A percentile compares a stretch with the other conserved stretches of the same genome.
Conservation (phyloP, 2,113 vertebrate genomes). For the Hepsetus odoe region DNA sequence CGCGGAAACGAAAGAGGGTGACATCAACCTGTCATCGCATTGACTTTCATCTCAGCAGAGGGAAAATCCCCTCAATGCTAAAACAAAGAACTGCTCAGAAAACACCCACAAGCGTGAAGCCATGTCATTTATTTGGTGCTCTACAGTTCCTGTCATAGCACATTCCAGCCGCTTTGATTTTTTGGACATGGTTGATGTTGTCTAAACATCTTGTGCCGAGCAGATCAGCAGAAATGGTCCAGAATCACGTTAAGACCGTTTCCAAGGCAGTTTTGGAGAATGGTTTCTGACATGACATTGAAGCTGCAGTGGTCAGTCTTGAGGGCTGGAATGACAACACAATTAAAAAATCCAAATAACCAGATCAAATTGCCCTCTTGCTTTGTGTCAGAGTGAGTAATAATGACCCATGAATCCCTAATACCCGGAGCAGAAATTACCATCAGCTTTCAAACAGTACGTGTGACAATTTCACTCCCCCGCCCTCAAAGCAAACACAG, state of each 20-base stretch:
- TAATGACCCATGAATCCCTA: slow-evolving; percentile 3
- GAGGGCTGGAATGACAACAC: neutral
- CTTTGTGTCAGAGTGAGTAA: neutral
- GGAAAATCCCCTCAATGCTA: neutral
- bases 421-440: slow-evolving; percentile 20
- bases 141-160: too few species aligned
- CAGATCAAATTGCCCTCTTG: neutral
- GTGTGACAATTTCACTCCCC: slow-evolving; percentile 7
- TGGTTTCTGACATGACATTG: neutral
- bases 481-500: slow-evolving; percentile 9
- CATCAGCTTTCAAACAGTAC: slow-evolving; percentile 15
- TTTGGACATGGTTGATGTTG: too few species aligned
- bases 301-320: neutral
- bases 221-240: too few species aligned
- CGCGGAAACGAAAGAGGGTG: slow-evolving; percentile 18
- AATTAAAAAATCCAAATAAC: neutral
- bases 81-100: slow-evolving; percentile 3
- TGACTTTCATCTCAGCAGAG: slow-evolving; percentile 10
- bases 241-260: too few species aligned
- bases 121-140: too few species aligned
- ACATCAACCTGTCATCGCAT: neutral
- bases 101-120: neutral
- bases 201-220: too few species aligned
- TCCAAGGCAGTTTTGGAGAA: neutral
- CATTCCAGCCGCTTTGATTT: too few species aligned